Base-by-base conservation (phyloP, 1,140 invertebrate genomes). In the Harpegnathos saltator region DNA sequence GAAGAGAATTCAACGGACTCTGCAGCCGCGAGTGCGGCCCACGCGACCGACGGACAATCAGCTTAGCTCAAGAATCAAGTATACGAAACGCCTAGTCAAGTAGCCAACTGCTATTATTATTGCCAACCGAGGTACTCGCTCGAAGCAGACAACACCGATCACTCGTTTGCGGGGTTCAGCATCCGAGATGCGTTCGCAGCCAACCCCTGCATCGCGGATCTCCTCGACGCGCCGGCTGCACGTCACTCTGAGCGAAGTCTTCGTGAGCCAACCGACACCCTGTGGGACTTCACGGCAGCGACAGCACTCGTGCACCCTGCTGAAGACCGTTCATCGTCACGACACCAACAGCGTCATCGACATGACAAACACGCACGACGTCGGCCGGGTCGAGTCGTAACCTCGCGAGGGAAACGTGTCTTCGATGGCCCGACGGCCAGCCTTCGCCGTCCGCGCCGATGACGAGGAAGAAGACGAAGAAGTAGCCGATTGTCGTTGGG, bases 21-120 rank as follows among this genome's bases (percentile, higher is more conserved):
- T n/a, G n/a, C n/a, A n/a, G n/a, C n/a, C 29, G 1, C 74, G 50
- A 26, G 1, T 61, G 52, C 3, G 44, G 59, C 12, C 19, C 7
- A 66, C 22, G 9, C 24, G 22, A 77, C 7, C 38, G 3, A 56
- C 29, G 62, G 74, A 77, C 74, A 77, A 77, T 77, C 74, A 77
- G 29, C 38, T 14, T 65, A 66, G 50, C 48, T 66, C 48, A 77
- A 77, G 19, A 75, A 63, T 17, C 72, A 63, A 75, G 61, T 77
- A 77, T 66, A 77, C 61, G 62, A 77, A 77, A 17, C 1, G 19
- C n/a, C n/a, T 19, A 22, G 3, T 65, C 74, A 38, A 50, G 12
- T 62, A 50, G n/a, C 48, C 33, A 44, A 75, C 19, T 75, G 63
- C 44, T 24, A 75, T 63, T 74, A 11, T 9, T 44, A 11, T 9